These are phyloP conservation scores for Lottia scabra DNA, from an alignment of 2,888 invertebrate species.

Conservation along the genomic window DNA sequence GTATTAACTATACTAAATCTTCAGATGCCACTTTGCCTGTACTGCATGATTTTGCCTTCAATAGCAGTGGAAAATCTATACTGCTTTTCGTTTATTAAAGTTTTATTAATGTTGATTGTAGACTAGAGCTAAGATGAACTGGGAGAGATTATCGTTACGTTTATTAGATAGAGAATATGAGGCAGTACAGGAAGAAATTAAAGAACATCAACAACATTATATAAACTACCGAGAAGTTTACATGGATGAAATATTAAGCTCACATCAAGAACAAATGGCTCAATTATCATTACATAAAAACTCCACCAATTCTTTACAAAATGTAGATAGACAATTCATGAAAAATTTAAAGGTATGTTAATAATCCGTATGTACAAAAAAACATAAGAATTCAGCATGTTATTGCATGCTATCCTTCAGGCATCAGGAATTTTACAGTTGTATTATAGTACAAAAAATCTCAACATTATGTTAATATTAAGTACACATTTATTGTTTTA, in stretches of 20 bases:
- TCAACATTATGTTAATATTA: too few species aligned
- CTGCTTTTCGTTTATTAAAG: conserved; percentile 8
- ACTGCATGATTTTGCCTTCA: too few species aligned
- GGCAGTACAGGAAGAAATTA: conserved; percentile 47
- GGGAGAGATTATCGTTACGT: conserved; percentile 55
- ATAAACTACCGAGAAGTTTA: conserved; percentile 52
- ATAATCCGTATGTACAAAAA: too few species aligned
- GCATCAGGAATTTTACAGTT: too few species aligned
- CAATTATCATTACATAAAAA: conserved; percentile 35
- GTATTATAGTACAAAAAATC: too few species aligned
- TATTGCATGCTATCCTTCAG: too few species aligned
- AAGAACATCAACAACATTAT: conserved; percentile 47
- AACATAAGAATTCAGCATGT: too few species aligned
- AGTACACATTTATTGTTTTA: too few species aligned
- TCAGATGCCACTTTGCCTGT: too few species aligned
- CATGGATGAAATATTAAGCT: conserved; percentile 54
- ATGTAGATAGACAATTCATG: conserved; percentile 24
- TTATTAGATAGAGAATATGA: conserved; percentile 54
- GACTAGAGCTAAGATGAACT: conserved; percentile 52
- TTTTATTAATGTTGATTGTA: conserved; percentile 24
- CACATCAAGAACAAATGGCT: conserved; percentile 52
- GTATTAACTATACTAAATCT: too few species aligned
- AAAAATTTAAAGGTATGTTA: conserved; percentile 37
- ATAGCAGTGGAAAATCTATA: conserved; percentile 6
- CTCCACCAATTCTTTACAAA: conserved; percentile 23